These are phyloP conservation scores for Hypotaenidia philippensis DNA, from an alignment of 2,797 vertebrate species.

Conservation along the genomic window DNA sequence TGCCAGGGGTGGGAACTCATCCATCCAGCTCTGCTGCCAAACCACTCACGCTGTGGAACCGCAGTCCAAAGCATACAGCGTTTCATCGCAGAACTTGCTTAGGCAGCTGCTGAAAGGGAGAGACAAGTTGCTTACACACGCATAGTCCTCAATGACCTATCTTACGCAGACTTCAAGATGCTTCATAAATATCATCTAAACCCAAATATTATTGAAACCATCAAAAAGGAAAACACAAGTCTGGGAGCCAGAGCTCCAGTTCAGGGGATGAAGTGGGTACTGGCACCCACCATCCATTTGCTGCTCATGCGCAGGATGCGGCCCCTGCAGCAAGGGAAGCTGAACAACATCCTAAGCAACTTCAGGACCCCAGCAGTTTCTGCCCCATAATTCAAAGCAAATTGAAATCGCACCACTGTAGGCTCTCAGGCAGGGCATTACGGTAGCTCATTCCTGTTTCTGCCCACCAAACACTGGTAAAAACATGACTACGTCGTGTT, in stretches of 20 bases:
- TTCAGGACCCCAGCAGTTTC: not conserved
- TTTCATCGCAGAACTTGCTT: constrained; percentile 20
- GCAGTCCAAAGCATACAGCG: not conserved
- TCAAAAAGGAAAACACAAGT: not conserved
- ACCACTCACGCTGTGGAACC: fast-evolving
- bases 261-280: not conserved
- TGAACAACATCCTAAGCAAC: not conserved
- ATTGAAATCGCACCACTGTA: not conserved
- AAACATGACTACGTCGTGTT: fast-evolving
- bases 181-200: constrained; percentile 24
- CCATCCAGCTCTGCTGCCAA: not conserved
- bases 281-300: not conserved
- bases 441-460: not conserved
- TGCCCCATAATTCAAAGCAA: not conserved
- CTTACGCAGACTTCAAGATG: not conserved
- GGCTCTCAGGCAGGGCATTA: not conserved
- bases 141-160: constrained; percentile 20
- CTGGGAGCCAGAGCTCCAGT: not conserved
- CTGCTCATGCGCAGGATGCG: not conserved
- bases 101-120: constrained; percentile 56
- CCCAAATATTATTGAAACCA: constrained; percentile 41
- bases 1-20: not conserved
- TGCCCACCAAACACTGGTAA: not conserved
- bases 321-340: not conserved
- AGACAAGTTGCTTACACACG: constrained; percentile 25